Evolutionary conservation across 2,797 vertebrate species (phyloP), one percentile per base, ranked within the genome.

Genomic region (Alca torda): DNA sequence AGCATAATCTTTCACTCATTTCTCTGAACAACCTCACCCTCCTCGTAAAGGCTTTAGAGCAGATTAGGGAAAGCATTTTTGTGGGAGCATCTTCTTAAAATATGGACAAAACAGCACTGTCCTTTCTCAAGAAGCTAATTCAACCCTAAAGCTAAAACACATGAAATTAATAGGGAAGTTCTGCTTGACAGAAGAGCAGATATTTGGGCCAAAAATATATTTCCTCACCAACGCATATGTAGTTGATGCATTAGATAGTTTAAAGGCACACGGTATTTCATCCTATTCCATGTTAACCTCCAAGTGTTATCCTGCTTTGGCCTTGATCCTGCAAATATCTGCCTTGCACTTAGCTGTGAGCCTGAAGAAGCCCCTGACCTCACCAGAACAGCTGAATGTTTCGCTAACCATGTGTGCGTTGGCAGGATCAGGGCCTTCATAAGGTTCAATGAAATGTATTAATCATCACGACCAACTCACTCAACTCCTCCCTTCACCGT

Each of bases 401-500:
- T 73, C 74, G 0, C 46, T 70, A 77, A 57, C 41, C 60, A 69
- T 8, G 89, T 85, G 68, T 80, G 77, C 48, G 3, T 37, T 84
- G 81, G 84, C 76, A 90, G 75, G 64, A 95, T 53, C 84, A 17
- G 64, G 86, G 69, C 65, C 90, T 92, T 91, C 87, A n/a, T 41
- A 96, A 93, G 95, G 94, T 97, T 96, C 95, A 96, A 69, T 1
- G 73, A 91, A 94, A 97, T 0, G 0, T 87, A 97, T 96, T 96
- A 96, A 97, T 96, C 96, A 96, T 91, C 64, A 64, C 4, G 0
- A 89, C n/a, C 69, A 88, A 79, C 69, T 97, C 96, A 95, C 92
- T 97, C 96, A 96, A 89, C 89, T 95, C 89, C 63, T 94, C 63
- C 94, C 93, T 81, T 75, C 61, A 48, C 87, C 0, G 0, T 56